phyloP scores from a whole-genome alignment of 2,113 vertebrate genomes.

The Alligator sinensis region DNA sequence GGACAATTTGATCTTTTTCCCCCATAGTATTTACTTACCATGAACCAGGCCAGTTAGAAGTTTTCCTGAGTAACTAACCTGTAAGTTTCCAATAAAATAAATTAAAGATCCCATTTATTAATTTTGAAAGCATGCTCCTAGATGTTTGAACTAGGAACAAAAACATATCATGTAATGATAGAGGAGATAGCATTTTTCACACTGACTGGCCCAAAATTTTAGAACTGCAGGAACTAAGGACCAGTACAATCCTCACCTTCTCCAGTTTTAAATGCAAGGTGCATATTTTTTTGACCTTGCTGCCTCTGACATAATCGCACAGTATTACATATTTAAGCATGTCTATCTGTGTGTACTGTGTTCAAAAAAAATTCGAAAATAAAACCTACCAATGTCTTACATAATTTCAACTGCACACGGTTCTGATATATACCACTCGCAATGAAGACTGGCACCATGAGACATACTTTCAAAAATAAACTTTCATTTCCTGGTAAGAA shows the following conservation, averaged over 20 bases:
- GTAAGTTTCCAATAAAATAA: too few species aligned
- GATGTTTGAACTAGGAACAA: not conserved
- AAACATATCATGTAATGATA: not conserved
- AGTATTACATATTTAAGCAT: not conserved
- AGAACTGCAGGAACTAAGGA: not conserved
- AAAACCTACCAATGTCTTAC: not conserved
- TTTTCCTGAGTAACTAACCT: too few species aligned
- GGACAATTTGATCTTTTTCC: not conserved
- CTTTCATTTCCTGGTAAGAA: not conserved
- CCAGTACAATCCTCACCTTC: rapidly evolving
- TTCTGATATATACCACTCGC: not conserved
- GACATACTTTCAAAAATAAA: not conserved
- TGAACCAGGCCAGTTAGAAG: conserved; percentile 6
- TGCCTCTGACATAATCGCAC: not conserved
- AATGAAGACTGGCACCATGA: not conserved
- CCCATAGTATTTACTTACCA: not conserved
- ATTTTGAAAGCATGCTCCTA: not conserved
- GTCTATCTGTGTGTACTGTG: not conserved
- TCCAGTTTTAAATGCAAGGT: not conserved
- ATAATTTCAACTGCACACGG: not conserved
- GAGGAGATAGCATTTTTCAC: not conserved
- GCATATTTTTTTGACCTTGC: not conserved
- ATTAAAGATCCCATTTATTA: not conserved
- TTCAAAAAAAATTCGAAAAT: not conserved
- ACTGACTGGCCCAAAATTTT: not conserved